A percentile compares a stretch with the other conserved stretches of the same genome.
These are phyloP conservation scores for Crotophaga sulcirostris DNA, from an alignment of 2,113 vertebrate species.

Conservation along the genomic window DNA sequence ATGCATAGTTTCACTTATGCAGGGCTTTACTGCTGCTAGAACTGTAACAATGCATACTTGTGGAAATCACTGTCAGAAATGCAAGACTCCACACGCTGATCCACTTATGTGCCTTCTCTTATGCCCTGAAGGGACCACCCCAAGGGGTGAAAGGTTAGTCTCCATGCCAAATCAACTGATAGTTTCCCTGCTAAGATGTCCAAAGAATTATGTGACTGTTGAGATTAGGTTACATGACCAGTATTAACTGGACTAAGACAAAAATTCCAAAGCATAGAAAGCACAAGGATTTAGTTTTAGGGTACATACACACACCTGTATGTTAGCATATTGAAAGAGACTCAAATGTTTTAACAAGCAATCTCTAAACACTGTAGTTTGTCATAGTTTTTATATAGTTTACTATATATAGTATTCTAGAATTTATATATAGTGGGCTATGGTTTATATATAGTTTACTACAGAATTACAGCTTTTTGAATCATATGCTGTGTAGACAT, in stretches of 20 bases:
- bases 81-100: neutral
- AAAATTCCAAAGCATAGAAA: neutral
- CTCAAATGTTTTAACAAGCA: neutral
- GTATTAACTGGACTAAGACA: neutral
- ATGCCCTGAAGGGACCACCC: conserved; percentile 35
- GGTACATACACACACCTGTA: accelerated
- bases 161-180: conserved; percentile 41
- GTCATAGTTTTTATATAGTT: neutral
- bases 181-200: neutral
- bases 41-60: neutral
- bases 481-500: neutral
- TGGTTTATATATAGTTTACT: neutral
- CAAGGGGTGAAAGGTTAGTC: conserved; percentile 61
- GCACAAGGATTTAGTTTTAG: neutral
- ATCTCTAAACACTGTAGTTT: neutral
- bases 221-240: conserved; percentile 44
- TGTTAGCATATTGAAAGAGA: neutral
- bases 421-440: neutral
- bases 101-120: neutral
- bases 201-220: conserved; percentile 23
- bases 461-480: neutral
- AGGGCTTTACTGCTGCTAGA: neutral
- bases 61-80: neutral
- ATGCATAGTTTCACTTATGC: neutral
- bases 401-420: neutral